Evolutionary conservation across 2,888 invertebrate genomes (phyloP).

Genomic region (Melanargia galathea): DNA sequence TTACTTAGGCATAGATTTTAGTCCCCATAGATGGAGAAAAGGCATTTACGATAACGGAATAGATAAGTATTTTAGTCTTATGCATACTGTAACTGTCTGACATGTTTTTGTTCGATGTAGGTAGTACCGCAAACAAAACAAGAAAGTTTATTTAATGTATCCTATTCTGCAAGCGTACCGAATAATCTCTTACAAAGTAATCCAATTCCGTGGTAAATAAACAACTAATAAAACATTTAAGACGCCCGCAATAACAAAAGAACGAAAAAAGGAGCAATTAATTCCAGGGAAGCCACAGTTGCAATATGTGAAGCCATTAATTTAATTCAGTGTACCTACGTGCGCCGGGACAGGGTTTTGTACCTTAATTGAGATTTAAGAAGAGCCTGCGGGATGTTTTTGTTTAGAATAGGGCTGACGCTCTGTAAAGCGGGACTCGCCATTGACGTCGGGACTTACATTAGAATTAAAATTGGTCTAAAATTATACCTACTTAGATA

Average conservation of each 20-base stretch:
- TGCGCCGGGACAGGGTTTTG: slow-evolving; percentile 77
- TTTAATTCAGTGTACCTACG: slow-evolving; percentile 81
- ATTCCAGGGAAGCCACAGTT: slow-evolving; percentile 63
- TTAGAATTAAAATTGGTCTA: not conserved
- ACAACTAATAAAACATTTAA: slow-evolving; percentile 77
- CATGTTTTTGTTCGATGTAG: not conserved
- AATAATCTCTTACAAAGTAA: slow-evolving; percentile 34
- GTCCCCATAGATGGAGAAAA: too few species aligned
- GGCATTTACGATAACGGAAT: too few species aligned
- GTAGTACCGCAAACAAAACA: not conserved
- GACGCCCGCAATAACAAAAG: slow-evolving; percentile 55
- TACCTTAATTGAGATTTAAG: slow-evolving; percentile 82
- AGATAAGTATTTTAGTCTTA: too few species aligned
- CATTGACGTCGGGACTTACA: not conserved
- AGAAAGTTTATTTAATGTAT: slow-evolving; percentile 7
- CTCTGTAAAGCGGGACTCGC: not conserved
- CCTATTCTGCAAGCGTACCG: slow-evolving; percentile 14
- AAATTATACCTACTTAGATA: not conserved
- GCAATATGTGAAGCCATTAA: slow-evolving; percentile 82
- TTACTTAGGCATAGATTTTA: too few species aligned
- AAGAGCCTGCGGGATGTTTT: slow-evolving; percentile 68
- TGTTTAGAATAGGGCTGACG: slow-evolving; percentile 47
- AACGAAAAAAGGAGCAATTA: slow-evolving; percentile 75
- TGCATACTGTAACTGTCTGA: too few species aligned
- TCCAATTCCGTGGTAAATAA: slow-evolving; percentile 56